Evolutionary conservation across 2,797 vertebrate species (phyloP).

Genomic region (Falco rusticolus): DNA sequence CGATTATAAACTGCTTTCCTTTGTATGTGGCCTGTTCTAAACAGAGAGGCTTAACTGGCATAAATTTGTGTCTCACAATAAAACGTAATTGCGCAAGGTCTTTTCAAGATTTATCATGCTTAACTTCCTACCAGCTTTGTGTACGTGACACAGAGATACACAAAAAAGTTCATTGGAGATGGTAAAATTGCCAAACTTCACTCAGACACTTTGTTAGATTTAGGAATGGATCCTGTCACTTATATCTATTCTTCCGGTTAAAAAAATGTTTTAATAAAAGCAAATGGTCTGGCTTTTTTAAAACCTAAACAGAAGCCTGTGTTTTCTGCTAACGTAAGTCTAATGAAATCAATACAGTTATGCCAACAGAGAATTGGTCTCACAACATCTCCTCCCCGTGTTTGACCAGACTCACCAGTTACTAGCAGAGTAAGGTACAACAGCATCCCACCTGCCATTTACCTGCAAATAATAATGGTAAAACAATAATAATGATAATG

Average conservation of each 20-base stretch:
- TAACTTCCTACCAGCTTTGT: not conserved
- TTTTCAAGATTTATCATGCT: not conserved
- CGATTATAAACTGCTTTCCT: not conserved
- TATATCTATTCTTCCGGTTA: not conserved
- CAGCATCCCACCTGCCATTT: not conserved
- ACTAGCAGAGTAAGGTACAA: not conserved
- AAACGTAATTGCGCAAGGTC: not conserved
- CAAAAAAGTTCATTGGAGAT: not conserved
- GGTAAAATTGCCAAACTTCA: not conserved
- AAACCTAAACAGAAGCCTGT: not conserved
- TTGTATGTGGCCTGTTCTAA: not conserved
- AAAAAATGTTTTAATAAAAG: conserved; percentile 28
- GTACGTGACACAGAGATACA: not conserved
- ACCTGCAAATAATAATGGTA: not conserved
- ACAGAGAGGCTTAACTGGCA: not conserved
- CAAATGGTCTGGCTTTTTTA: not conserved
- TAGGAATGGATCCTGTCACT: not conserved
- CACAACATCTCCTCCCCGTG: not conserved
- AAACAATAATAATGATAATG: not conserved
- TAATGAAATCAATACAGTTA: conserved; percentile 17
- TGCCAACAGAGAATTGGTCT: not conserved
- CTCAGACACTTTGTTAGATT: not conserved
- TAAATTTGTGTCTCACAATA: not conserved
- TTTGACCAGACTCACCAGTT: not conserved
- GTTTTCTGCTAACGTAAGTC: not conserved